Base-by-base conservation (phyloP, 2,797 vertebrate genomes). In the Spea hammondii region DNA sequence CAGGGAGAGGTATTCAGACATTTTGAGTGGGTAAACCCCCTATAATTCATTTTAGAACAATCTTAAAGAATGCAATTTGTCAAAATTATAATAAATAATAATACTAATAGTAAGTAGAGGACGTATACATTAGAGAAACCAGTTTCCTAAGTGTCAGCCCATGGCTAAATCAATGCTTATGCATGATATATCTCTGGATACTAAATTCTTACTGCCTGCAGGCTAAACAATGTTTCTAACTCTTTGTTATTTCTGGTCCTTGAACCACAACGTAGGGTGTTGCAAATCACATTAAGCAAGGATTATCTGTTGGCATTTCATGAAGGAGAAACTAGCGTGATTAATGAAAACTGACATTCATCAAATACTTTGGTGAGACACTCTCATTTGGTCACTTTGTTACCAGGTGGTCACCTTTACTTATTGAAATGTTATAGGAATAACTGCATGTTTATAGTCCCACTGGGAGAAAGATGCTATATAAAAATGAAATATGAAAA, bases 281-380 rank as follows among this genome's bases (percentile, higher is more conserved):
- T 90, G 86, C 88, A 84, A 92, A 92, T 93, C 86, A 70, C 88
- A 89, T 92, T 92, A 91, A 89, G 87, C 83, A 86, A 90, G 89
- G 91, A 93, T 92, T 92, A 93, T 91, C 85, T 91, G 86, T 83
- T 82, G 88, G 87, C 85, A 91, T 91, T 91, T 95, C 88, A 85
- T 87, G 90, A 93, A 90, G 88, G 91, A 88, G 84, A 91, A 88
- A 89, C 86, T 86, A 85, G 84, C 86, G 88, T 92, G 91, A 93
- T 94, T 94, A 95, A 94, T 93, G 86, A 88, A 89, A 93, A 92
- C 88, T 91, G 94, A 94, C 92, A 93, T 85, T 80, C 83, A 84
- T 78, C 85, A 86, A 93, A 90, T 88, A 88, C 88, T 90, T 89
- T 83, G 89, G 86, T 86, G 80, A 85, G 88, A 87, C 80, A 78